Percentiles rank a stretch among this genome's conserved stretches.
phyloP scores from a whole-genome alignment of 1,140 invertebrate species.

The Conus betulinus region DNA sequence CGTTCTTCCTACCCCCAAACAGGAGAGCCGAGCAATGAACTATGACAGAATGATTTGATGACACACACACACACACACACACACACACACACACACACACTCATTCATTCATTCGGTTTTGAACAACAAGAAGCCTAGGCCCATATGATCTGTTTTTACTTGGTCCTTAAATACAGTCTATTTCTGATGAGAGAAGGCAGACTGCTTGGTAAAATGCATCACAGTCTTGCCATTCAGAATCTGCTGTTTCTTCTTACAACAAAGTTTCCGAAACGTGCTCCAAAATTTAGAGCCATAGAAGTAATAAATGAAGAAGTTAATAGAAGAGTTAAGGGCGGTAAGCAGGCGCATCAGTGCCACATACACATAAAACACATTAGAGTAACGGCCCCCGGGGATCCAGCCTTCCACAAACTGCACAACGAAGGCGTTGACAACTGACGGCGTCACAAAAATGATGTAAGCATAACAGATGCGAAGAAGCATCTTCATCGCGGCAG shows the following conservation, averaged over 20 bases:
- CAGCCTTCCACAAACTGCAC: conserved; percentile 14
- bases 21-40: too few species aligned
- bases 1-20: too few species aligned
- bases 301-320: conserved; percentile 23
- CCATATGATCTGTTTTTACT: too few species aligned
- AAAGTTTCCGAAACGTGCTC: neutral
- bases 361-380: conserved; percentile 1
- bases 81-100: too few species aligned
- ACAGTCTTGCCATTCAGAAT: neutral
- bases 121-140: too few species aligned
- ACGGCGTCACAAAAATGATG: conserved; percentile 26
- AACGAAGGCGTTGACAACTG: conserved; percentile 44
- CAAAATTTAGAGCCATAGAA: neutral
- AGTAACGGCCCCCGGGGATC: conserved; percentile 3
- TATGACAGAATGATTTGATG: too few species aligned
- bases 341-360: neutral
- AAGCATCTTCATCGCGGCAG: conserved; percentile 9
- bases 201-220: too few species aligned
- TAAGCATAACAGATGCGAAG: conserved; percentile 23
- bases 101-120: too few species aligned
- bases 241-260: neutral
- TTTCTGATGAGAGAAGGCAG: too few species aligned
- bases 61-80: too few species aligned
- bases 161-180: too few species aligned
- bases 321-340: conserved; percentile 12